A percentile compares a stretch with the other conserved stretches of the same genome.
These are phyloP conservation scores for Myotis lucifugus DNA, from an alignment of 2,113 vertebrate genomes.

Conservation along the genomic window DNA sequence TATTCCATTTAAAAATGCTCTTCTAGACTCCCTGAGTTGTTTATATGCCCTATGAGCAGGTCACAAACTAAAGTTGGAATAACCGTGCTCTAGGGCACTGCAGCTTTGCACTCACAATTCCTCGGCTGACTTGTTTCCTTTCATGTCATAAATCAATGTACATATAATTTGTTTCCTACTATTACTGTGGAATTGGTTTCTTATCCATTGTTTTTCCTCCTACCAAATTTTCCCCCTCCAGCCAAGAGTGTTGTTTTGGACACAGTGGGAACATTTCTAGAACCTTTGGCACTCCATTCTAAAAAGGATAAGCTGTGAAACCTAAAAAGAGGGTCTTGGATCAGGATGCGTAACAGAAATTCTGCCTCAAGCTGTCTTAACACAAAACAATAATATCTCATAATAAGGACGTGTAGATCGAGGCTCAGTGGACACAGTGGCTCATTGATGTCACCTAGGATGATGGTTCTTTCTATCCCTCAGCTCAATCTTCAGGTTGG, in stretches of 20 bases:
- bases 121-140: slow-evolving; percentile 17
- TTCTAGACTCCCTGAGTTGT: background rate
- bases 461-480: background rate
- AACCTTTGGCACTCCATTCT: background rate
- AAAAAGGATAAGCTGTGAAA: background rate
- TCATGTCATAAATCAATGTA: slow-evolving; percentile 37
- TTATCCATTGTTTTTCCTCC: background rate
- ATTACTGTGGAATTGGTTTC: slow-evolving; percentile 7
- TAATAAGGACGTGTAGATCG: background rate
- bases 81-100: background rate
- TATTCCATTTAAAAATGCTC: background rate
- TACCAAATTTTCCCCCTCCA: background rate
- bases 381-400: background rate
- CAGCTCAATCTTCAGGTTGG: background rate
- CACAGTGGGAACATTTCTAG: slow-evolving; percentile 5
- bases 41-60: background rate
- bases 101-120: background rate
- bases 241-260: background rate
- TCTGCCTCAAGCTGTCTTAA: background rate
- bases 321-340: background rate
- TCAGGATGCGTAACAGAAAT: background rate
- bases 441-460: background rate
- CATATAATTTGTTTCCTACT: background rate
- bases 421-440: background rate
- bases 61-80: background rate